These are phyloP conservation scores for Vimba vimba DNA, from an alignment of 2,113 vertebrate genomes.

Conservation along the genomic window DNA sequence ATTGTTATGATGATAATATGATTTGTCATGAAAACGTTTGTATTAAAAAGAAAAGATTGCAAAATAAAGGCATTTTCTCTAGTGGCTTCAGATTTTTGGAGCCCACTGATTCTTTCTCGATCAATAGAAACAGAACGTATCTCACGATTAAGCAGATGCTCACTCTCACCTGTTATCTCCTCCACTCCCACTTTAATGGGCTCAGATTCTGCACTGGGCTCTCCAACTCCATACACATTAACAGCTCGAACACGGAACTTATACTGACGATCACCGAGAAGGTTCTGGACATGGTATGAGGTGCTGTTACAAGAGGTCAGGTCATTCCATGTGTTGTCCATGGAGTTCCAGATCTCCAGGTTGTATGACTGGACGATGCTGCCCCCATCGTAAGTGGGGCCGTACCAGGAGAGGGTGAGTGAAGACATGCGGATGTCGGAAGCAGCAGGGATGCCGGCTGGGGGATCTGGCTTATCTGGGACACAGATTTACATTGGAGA, in stretches of 20 bases:
- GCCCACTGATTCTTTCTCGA: not conserved
- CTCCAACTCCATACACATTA: constrained; percentile 92
- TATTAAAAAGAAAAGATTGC: not conserved
- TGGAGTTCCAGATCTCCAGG: constrained; percentile 92
- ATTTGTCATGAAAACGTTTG: not conserved
- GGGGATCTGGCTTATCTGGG: constrained; percentile 95
- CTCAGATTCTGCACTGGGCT: constrained; percentile 92
- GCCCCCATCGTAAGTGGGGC: constrained; percentile 94
- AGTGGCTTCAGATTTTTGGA: not conserved
- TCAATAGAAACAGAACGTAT: not conserved
- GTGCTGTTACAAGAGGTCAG: constrained; percentile 95
- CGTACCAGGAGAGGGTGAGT: constrained; percentile 95
- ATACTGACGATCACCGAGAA: constrained; percentile 88
- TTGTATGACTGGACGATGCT: constrained; percentile 94
- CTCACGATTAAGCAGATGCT: not conserved
- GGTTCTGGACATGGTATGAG: constrained; percentile 87
- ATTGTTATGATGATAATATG: not conserved
- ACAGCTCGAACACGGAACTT: constrained; percentile 92
- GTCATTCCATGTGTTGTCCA: constrained; percentile 84
- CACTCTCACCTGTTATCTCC: constrained; percentile 82
- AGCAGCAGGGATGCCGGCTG: constrained; percentile 87
- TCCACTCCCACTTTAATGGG: constrained; percentile 85
- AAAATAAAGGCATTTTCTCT: not conserved
- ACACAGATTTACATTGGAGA: not conserved
- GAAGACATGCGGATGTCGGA: constrained; percentile 88